Evolutionary conservation across 2,888 invertebrate genomes (phyloP).

Genomic region (Drosophila kanekoi): DNA sequence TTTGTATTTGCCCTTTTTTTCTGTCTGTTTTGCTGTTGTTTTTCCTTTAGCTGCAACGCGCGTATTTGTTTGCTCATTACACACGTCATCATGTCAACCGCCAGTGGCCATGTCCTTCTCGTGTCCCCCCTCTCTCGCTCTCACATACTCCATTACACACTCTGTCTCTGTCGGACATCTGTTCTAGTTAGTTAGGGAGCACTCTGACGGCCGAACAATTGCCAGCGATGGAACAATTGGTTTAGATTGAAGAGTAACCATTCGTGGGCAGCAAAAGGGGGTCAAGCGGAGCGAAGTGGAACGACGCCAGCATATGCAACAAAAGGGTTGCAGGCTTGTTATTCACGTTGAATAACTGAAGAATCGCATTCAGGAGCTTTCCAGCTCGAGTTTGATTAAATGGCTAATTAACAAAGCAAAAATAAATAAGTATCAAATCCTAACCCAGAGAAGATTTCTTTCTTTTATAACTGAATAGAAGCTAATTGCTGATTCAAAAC

Average conservation of each 20-base stretch:
- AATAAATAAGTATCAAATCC: neutral
- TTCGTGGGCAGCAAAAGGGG: neutral
- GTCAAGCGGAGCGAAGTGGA: conserved; percentile 1
- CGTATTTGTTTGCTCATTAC: conserved; percentile 78
- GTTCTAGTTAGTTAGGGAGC: conserved; percentile 29
- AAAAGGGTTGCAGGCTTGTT: conserved; percentile 40
- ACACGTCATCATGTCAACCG: conserved; percentile 79
- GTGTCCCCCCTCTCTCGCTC: neutral
- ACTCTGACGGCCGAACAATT: conserved; percentile 44
- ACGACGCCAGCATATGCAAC: conserved; percentile 35
- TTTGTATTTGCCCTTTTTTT: conserved; percentile 55
- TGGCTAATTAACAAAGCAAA: conserved; percentile 13
- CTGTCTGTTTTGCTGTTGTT: neutral
- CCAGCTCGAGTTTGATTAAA: conserved; percentile 26
- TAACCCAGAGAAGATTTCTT: no score
- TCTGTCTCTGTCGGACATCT: conserved; percentile 38
- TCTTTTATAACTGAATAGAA: no score
- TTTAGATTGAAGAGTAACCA: conserved; percentile 63
- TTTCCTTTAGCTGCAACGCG: conserved; percentile 44
- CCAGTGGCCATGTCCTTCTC: conserved; percentile 60
- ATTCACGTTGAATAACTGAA: conserved; percentile 14
- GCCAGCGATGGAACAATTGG: conserved; percentile 59
- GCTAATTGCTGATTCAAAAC: no score
- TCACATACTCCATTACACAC: neutral
- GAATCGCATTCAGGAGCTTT: conserved; percentile 9